phyloP scores from a whole-genome alignment of 1,140 invertebrate genomes.

The Bombus huntii region DNA sequence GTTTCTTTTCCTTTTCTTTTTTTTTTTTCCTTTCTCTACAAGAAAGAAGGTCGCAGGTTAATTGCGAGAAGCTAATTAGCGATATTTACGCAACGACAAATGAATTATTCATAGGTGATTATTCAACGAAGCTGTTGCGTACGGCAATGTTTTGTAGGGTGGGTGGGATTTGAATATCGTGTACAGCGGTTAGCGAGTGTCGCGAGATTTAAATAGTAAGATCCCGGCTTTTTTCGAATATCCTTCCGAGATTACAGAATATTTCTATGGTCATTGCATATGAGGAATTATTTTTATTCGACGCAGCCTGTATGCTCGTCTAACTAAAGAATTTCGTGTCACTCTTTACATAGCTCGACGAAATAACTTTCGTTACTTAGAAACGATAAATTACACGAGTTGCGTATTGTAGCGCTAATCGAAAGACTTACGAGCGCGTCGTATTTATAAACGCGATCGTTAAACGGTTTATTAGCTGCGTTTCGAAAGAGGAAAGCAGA shows the following conservation, averaged over 20 bases:
- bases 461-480: constrained; percentile 47
- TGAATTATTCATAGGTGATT: constrained; percentile 27
- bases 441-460: constrained; percentile 50
- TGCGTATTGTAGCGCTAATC: constrained; percentile 20
- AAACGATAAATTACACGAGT: constrained; percentile 23
- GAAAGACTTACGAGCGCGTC: constrained; percentile 8
- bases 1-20: background rate
- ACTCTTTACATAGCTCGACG: too few relatives aligned
- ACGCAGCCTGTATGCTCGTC: too few relatives aligned
- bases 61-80: background rate
- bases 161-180: background rate
- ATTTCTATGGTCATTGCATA: too few relatives aligned
- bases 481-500: background rate
- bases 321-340: too few relatives aligned
- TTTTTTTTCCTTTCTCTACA: constrained; percentile 30
- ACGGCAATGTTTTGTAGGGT: background rate
- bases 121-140: background rate
- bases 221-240: background rate
- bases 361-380: background rate
- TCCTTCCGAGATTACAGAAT: background rate
- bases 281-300: too few relatives aligned
- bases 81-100: constrained; percentile 7
- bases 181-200: background rate
- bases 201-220: background rate
- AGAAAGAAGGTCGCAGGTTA: background rate